Percentiles rank a stretch among this genome's conserved stretches.
phyloP scores from a whole-genome alignment of 2,113 vertebrate species.

The Dunckerocampus dactyliophorus region DNA sequence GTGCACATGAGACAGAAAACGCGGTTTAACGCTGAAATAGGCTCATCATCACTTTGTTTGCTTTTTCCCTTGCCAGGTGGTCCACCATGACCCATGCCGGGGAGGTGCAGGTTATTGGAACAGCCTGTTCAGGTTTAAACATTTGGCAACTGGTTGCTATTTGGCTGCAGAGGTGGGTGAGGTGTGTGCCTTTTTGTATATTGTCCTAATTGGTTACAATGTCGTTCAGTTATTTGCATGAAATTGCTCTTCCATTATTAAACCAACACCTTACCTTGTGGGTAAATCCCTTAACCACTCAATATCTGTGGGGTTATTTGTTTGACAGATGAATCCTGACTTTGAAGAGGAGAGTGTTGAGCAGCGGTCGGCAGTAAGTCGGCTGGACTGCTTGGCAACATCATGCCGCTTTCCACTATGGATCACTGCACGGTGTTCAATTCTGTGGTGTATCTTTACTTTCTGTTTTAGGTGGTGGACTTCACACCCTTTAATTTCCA shows the following conservation, averaged over 20 bases:
- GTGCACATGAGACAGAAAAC: not conserved
- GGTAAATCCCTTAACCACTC: not conserved
- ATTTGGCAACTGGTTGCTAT: conserved; percentile 94
- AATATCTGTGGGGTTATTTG: not conserved
- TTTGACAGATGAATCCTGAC: conserved; percentile 88
- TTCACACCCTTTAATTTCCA: conserved; percentile 79
- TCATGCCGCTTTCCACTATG: not conserved
- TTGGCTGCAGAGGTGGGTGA: conserved; percentile 90
- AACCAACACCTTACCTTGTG: too few relatives aligned
- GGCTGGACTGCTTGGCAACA: conserved; percentile 8
- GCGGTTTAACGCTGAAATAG: not conserved
- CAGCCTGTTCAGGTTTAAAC: conserved; percentile 96
- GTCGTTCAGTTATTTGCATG: too few relatives aligned
- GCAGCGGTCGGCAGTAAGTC: conserved; percentile 88
- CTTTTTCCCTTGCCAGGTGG: conserved; percentile 64
- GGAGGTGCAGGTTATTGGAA: conserved; percentile 98
- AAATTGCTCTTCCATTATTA: too few relatives aligned
- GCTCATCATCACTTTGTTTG: not conserved
- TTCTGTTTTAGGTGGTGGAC: conserved; percentile 70
- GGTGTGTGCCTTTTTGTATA: conserved; percentile 47
- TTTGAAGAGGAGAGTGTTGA: conserved; percentile 92
- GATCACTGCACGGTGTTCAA: conserved; percentile 4
- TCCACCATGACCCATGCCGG: conserved; percentile 93
- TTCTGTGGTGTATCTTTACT: conserved; percentile 45
- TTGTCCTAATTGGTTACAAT: not conserved